These are phyloP conservation scores for Cephus runcator DNA, from an alignment of 2,888 invertebrate species.

Conservation along the genomic window DNA sequence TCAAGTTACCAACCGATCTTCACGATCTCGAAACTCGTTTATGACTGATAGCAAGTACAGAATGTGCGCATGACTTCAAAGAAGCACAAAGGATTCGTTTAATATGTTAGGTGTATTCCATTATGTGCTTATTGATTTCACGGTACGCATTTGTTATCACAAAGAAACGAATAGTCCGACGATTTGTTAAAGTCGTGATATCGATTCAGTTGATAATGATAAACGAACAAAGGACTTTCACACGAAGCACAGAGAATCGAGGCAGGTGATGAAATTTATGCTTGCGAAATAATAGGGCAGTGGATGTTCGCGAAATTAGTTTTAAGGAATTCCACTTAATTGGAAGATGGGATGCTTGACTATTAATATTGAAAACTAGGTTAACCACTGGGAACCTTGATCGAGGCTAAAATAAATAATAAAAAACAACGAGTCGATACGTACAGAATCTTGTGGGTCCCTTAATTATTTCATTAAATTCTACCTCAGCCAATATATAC, in stretches of 20 bases:
- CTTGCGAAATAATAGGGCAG: not conserved
- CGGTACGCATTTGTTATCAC: not conserved
- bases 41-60: not conserved
- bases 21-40: not conserved
- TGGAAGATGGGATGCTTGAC: not conserved
- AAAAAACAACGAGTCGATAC: not conserved
- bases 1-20: not conserved
- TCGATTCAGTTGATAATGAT: not conserved
- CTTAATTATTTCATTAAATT: not conserved
- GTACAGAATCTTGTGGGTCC: not conserved
- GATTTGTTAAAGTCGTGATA: not conserved
- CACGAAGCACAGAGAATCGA: not conserved
- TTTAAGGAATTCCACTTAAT: not conserved
- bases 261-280: not conserved
- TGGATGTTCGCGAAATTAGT: not conserved
- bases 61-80: not conserved
- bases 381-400: not conserved
- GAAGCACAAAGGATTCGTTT: not conserved
- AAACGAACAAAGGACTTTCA: not conserved
- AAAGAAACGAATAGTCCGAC: not conserved
- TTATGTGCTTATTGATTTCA: not conserved
- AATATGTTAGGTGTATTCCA: not conserved
- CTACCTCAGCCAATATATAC: not conserved
- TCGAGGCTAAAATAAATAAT: not conserved
- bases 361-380: not conserved